Conservation (phyloP, 2,888 invertebrate species). For the Tryphoninae sp. region DNA sequence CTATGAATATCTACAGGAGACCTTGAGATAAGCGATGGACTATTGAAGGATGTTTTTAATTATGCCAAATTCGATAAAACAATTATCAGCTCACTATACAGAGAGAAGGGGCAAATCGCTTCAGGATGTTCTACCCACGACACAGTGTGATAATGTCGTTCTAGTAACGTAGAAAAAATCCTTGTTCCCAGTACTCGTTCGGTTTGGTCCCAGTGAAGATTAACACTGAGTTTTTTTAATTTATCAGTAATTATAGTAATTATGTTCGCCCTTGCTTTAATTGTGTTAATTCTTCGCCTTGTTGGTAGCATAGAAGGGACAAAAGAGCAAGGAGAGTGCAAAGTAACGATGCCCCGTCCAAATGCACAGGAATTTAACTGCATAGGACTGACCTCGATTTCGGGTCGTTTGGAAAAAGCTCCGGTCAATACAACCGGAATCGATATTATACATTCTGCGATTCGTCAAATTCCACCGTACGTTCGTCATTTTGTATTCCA, state of each 20-base stretch:
- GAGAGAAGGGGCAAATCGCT: not conserved
- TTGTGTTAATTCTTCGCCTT: constrained; percentile 4
- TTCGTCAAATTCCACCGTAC: constrained; percentile 67
- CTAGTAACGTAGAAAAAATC: not conserved
- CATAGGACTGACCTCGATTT: constrained; percentile 57
- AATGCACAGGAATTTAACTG: constrained; percentile 56
- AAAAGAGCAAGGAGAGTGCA: constrained; percentile 21
- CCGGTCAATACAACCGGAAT: constrained; percentile 62
- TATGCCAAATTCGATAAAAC: not conserved
- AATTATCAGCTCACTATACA: not conserved
- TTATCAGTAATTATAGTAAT: not conserved
- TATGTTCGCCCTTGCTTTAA: constrained; percentile 13
- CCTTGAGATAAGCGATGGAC: not conserved
- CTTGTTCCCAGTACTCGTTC: not conserved
- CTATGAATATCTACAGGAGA: not conserved
- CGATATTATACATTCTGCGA: constrained; percentile 64
- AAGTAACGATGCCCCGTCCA: not conserved
- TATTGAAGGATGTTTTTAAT: not conserved
- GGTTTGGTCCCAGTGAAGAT: not conserved
- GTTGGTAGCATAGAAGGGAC: not conserved
- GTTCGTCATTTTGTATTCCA: constrained; percentile 2
- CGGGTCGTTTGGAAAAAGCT: constrained; percentile 51
- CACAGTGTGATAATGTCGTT: not conserved
- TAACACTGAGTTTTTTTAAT: not conserved
- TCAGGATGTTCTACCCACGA: not conserved